Base-by-base conservation (phyloP, 2,797 vertebrate species). In the Cyprinella venusta region DNA sequence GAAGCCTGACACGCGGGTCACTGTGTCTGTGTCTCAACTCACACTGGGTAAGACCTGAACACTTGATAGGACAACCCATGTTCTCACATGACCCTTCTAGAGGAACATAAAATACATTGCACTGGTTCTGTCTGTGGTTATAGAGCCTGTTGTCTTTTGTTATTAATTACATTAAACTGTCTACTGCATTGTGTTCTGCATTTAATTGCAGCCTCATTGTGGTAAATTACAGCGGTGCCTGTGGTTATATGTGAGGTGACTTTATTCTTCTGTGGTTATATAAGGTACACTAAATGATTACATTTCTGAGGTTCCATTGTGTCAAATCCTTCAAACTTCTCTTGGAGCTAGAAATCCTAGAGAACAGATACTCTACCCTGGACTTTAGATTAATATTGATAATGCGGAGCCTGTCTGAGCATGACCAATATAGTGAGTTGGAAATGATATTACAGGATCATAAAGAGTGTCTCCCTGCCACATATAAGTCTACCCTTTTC, bases 1-100 rank as follows among this genome's bases (percentile, higher is more conserved):
- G 90, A 99, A 98, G 89, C 95, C 97, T 4, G 95, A 96, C 6
- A 94, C 96, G 75, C 96, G 94, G 90, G 95, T 99, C 67, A 89
- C 96, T 78, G 96, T 97, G 3, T 98, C 97, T 80, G 95, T 97
- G 84, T 97, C 97, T 87, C 97, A 98, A 88, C 93, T 98, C 89
- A 98, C 97, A 10, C 91, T 98, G 91, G 98, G 98, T 99, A 91
- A 96, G 96, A 90, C 63, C n/a, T 74, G 21, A 45, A 54, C 38
- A 59, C 50, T 74, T 42, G 40, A 38, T 42, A 33, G 48, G 50
- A 54, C 59, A 52, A 54, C 24, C 8, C 19, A 48, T 71, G 67
- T 21, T 81, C 56, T 72, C 68, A 6, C 40, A 40, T 69, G 19
- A 56, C 36, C 36, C 26, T 30, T 74, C 45, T n/a, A 10, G 36